Base-by-base conservation (phyloP, 2,888 invertebrate genomes). In the Aromia moschata region DNA sequence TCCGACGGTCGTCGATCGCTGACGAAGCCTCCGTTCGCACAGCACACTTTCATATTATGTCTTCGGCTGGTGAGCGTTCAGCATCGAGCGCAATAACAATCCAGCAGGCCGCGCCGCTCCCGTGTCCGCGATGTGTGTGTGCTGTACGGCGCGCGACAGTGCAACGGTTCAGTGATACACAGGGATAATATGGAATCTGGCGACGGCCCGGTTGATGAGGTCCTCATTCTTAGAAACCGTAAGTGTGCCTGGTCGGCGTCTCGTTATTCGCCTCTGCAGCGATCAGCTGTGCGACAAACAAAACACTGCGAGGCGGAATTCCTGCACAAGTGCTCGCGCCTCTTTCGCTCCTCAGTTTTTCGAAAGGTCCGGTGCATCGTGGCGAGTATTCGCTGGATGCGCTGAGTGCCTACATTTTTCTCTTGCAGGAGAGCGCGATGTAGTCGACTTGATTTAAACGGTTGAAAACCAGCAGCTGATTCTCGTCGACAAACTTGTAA, bases 41-140 rank as follows among this genome's bases (percentile, higher is more conserved):
- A 10, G 58, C 56, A 51, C 64, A 68, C 68, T 70, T 68, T 70
- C 68, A 70, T 67, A n/a, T n/a, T n/a, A 67, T 67, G 65, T 70
- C 68, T 70, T 70, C 56, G 58, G 59, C 59, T 59, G 53, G 62
- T 49, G 62, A 65, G 61, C 65, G 61, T 61, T 62, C 63, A 60
- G 65, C 66, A 65, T 44, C 53, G 49, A 56, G 51, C 65, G 54
- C 31, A 30, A 31, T 31, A 16, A 30, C 41, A 14, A 41, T 25
- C 20, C 18, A 41, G 41, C 52, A 41, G 52, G 41, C 52, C 41
- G 30, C 41, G 52, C 11, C 30, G 52, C 16, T 52, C 10, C 31
- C 30, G 17, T 11, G 49, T 38, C 18, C 52, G 52, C 52, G 52
- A 52, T 52, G 52, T 52, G 52, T 16, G 25, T 30, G 25, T 25